Evolutionary conservation across 2,888 invertebrate species (phyloP), one percentile per base, ranked within the genome.

Genomic region (Andrena fulva): DNA sequence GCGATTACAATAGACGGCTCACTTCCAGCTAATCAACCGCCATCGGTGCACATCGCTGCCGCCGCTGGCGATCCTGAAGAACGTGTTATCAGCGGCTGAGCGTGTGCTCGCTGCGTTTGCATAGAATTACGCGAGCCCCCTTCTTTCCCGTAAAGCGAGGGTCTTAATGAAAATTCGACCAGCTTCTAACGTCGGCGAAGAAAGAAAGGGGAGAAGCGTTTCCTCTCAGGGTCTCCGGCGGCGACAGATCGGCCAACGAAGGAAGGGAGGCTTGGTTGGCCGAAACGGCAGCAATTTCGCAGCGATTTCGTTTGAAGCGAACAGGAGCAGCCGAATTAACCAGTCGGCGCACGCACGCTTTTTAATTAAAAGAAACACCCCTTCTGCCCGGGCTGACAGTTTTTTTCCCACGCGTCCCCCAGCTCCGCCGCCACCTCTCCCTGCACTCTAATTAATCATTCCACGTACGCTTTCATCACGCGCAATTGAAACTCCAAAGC

Each of bases 21-120:
- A 52, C 77, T 82, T 73, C 75, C 82, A 77, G 74, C 82, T 77
- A 75, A 85, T 85, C 85, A 74, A 56, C 50, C 35, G 59, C 50
- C 68, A 68, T 60, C 72, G 10, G 67, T 70, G 72, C 73, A 27
- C 54, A 64, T 42, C 59, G 33, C 48, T 73, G 48, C 31, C 70
- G 66, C 62, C 66, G 48, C 70, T 33, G 52, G 66, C 69, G 66
- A 82, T 74, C 72, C 59, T 52, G 60, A 77, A 75, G 72, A 77
- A 68, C 59, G 54, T 52, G 66, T 70, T 81, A 78, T 70, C 74
- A 69, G 52, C 62, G 33, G 12, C 67, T 5, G 24, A 60, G 60
- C 78, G 29, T 52, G 33, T 64, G 71, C 54, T n/a, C 8, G 29
- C n/a, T 20, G 52, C 16, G 67, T 75, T 80, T 76, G 54, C 72